Conservation (phyloP, 2,797 vertebrate species). For the Sebastes melanostomus region DNA sequence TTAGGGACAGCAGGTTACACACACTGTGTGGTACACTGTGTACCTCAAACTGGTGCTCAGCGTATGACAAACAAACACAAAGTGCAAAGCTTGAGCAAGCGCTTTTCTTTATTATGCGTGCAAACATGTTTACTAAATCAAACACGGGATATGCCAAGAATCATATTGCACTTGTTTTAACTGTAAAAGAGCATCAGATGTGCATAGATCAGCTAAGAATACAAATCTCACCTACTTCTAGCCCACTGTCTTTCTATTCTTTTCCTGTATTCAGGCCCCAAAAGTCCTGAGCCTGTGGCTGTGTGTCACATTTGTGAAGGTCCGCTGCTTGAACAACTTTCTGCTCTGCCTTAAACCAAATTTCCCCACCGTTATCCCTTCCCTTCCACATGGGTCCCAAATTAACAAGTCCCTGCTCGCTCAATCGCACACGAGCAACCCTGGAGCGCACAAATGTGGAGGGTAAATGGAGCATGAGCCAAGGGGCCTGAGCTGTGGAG, state of each 20-base stretch:
- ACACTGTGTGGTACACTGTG: neutral
- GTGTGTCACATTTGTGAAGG: constrained; percentile 55
- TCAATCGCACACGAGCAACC: constrained; percentile 28
- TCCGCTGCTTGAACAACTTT: constrained; percentile 24
- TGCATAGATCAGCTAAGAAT: constrained; percentile 1
- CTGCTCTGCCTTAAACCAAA: constrained; percentile 22
- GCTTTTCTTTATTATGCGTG: constrained; percentile 40
- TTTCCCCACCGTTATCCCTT: constrained; percentile 4
- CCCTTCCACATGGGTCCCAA: constrained; percentile 45
- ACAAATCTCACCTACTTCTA: neutral
- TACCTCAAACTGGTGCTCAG: constrained; percentile 41
- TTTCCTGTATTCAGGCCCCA: neutral
- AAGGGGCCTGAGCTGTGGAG: neutral
- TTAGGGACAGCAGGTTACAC: constrained; percentile 24
- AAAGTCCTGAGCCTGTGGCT: constrained; percentile 14
- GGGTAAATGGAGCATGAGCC: constrained; percentile 19
- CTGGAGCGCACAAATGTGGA: constrained; percentile 12
- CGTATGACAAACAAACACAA: constrained; percentile 48
- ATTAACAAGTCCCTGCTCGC: constrained; percentile 32
- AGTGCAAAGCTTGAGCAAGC: constrained; percentile 39
- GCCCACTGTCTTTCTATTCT: neutral
- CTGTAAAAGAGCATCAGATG: constrained; percentile 29
- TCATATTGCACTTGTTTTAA: constrained; percentile 13
- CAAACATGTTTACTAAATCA: constrained; percentile 46
- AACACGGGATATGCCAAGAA: constrained; percentile 37